These are phyloP conservation scores for Amblyopsis hoosieri DNA, from an alignment of 2,797 vertebrate genomes.

Conservation along the genomic window DNA sequence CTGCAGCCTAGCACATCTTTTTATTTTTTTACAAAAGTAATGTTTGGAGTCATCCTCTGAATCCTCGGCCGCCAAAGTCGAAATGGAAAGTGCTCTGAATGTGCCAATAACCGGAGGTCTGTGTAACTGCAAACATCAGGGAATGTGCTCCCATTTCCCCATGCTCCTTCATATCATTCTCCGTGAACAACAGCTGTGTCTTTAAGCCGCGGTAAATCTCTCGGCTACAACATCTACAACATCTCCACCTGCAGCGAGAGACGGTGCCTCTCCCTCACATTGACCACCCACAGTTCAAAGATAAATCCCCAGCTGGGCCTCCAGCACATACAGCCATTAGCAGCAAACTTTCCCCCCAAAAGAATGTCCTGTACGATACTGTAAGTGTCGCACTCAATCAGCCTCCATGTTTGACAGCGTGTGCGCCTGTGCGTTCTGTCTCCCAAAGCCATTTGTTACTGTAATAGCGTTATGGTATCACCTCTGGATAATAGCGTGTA, in stretches of 20 bases:
- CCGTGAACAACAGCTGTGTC: conserved; percentile 6
- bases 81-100: conserved; percentile 5
- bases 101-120: conserved; percentile 8
- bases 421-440: conserved; percentile 9
- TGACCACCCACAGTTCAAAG: conserved; percentile 35
- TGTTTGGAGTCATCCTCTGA: conserved; percentile 49
- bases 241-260: conserved; percentile 37
- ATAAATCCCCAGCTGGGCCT: conserved; percentile 31
- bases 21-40: conserved; percentile 3
- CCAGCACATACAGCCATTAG: conserved; percentile 26
- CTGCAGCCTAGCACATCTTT: conserved; percentile 12
- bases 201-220: conserved; percentile 33
- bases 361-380: conserved; percentile 30
- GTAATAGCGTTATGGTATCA: conserved; percentile 5
- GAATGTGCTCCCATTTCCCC: conserved; percentile 6
- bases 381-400: conserved; percentile 34
- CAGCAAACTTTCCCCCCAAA: conserved; percentile 55
- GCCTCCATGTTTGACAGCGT: conserved; percentile 12
- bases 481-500: conserved; percentile 40
- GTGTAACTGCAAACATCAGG: conserved; percentile 13
- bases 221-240: conserved; percentile 20
- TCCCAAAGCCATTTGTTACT: conserved; percentile 7
- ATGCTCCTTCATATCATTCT: conserved; percentile 5
- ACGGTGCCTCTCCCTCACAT: conserved; percentile 29
- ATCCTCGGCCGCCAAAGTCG: conserved; percentile 25